Evolutionary conservation across 2,113 vertebrate genomes (phyloP), one percentile per base, ranked within the genome.

Genomic region (Aspiorhynchus laticeps): DNA sequence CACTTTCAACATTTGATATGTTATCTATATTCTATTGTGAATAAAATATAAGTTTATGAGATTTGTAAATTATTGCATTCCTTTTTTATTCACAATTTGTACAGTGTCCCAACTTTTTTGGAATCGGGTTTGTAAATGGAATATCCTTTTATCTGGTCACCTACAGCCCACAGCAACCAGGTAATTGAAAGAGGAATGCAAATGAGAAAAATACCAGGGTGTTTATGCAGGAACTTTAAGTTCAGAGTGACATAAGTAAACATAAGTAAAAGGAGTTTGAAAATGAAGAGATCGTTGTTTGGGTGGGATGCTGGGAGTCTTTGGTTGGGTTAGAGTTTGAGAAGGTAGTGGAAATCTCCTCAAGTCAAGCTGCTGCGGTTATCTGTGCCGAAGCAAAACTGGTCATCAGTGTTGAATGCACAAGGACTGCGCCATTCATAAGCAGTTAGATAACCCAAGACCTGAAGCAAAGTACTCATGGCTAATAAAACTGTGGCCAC

Each of bases 191-290:
- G 53, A 36, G 75, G 33, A 87, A 67, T 67, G 51, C 21, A 83
- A 85, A 75, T 51, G 81, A 83, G 85, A 87, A 87, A 88, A 85
- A 90, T 46, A 86, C 82, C 36, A 51, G 46, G 51, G 78, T 88
- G 83, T 87, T 90, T 87, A 90, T 79, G 41, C 65, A 83, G 83
- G 78, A 86, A 75, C 77, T 65, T 21, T 80, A 53, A 48, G n/a
- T 41, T 88, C n/a, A 88, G 41, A 80, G 78, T 79, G 56, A 59
- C 63, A 63, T 41, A 53, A 17, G 4, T 17, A 53, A 53, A 17
- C 51, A 53, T 19, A 53, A 53, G 21, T 84, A 67, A 87, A 76
- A 82, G n/a, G 59, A 69, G 48, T 46, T 41, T 56, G 46, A 75
- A 33, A 75, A 79, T 36, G n/a, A 53, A 56, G 24, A 48, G 65